Evolutionary conservation across 2,113 vertebrate genomes (phyloP), one percentile per base, ranked within the genome.

Genomic region (Atractosteus spatula): DNA sequence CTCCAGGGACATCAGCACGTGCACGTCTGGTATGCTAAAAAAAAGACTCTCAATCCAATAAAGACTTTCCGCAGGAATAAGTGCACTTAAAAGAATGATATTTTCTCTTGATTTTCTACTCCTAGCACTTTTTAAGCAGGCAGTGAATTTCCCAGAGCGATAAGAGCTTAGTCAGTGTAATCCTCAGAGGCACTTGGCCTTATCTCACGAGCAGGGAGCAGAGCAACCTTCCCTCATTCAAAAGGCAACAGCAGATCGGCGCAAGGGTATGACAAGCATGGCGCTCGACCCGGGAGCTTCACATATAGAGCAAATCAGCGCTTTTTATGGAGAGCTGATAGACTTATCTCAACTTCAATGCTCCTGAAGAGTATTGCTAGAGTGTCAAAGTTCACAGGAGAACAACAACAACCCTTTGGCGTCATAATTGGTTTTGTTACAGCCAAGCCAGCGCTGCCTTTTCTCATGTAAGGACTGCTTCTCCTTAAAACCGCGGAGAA

Each of bases 141-240:
- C 87, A 88, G 83, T 89, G 89, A 90, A 88, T 90, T 91, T 89
- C 85, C 87, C 84, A 87, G 83, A 88, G 88, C 89, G 89, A 91
- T 91, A 90, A 91, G 87, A 81, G 88, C 87, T 90, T 88, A 91
- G 88, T 86, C 87, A 86, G 82, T 90, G 89, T 91, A 91, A 91
- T 91, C 88, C 88, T 88, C 83, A 74, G 81, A 89, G 87, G 86
- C 79, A 83, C 79, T 74, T 72, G 72, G 77, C 79, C 82, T 85
- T 89, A 85, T 86, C 83, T 83, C 84, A 84, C 83, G 86, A 82
- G 78, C 79, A 70, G 86, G 84, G 86, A 90, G 89, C 84, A 86
- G 87, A 86, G 87, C 88, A 84, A 81, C 83, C 82, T 85, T 88
- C 81, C 77, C 82, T 76, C 3, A 0, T 1, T 72, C 45, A 64